Conservation (phyloP, 2,888 invertebrate genomes). For the Steinernema carpocapsae region DNA sequence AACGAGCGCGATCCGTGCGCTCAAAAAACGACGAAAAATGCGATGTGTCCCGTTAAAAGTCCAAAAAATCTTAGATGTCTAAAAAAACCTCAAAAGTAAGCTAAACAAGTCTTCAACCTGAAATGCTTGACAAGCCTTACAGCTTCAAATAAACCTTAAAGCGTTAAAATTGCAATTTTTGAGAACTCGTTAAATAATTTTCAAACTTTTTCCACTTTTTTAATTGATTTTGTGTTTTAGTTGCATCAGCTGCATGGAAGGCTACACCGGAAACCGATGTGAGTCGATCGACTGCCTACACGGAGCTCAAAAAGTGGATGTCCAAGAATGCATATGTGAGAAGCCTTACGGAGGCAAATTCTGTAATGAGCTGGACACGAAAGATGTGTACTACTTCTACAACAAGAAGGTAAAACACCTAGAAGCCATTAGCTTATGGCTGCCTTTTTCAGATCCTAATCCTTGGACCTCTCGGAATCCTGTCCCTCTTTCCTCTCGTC, state of each 20-base stretch:
- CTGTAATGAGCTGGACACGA: constrained; percentile 47
- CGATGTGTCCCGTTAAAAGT: too few relatives aligned
- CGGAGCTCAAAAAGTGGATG: constrained; percentile 46
- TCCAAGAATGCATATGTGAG: constrained; percentile 48
- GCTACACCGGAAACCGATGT: constrained; percentile 56
- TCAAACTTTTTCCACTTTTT: too few relatives aligned
- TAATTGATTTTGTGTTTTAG: constrained; percentile 37
- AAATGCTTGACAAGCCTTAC: too few relatives aligned
- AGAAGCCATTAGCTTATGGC: background rate
- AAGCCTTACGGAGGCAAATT: constrained; percentile 47
- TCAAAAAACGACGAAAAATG: too few relatives aligned
- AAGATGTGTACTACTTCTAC: constrained; percentile 50
- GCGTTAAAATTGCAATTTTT: too few relatives aligned
- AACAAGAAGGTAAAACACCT: constrained; percentile 50
- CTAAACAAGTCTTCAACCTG: too few relatives aligned
- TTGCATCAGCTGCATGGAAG: constrained; percentile 53
- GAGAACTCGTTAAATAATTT: too few relatives aligned
- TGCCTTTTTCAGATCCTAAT: constrained; percentile 58
- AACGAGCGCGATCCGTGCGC: too few relatives aligned
- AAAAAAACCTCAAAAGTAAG: too few relatives aligned
- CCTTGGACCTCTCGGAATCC: constrained; percentile 64
- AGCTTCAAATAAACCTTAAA: too few relatives aligned
- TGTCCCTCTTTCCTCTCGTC: constrained; percentile 63
- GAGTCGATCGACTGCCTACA: constrained; percentile 58
- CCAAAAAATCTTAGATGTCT: too few relatives aligned